phyloP scores from a whole-genome alignment of 2,888 invertebrate species.

The Cynaeus angustus region DNA sequence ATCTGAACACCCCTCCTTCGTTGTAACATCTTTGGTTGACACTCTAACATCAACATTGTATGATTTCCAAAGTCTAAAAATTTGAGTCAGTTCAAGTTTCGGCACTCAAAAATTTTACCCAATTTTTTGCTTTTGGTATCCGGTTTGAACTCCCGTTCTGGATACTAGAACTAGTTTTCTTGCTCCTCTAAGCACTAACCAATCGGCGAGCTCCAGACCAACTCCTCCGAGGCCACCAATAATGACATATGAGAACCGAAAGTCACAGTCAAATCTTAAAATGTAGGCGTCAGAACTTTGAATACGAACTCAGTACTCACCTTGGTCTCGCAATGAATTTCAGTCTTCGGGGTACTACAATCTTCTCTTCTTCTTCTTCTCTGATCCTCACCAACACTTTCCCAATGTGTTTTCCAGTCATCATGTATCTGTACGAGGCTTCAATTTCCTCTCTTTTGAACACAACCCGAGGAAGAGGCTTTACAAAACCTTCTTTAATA shows the following conservation, averaged over 20 bases:
- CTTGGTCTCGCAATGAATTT: slow-evolving; percentile 34
- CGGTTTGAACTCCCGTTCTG: slow-evolving; percentile 47
- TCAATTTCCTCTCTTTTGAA: slow-evolving; percentile 81
- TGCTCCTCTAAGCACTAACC: slow-evolving; percentile 89
- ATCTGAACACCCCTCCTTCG: slow-evolving; percentile 78
- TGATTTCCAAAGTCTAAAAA: slow-evolving; percentile 75
- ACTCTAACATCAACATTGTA: slow-evolving; percentile 81
- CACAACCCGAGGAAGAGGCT: slow-evolving; percentile 79
- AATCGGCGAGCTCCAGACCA: slow-evolving; percentile 90
- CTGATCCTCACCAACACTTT: slow-evolving; percentile 75
- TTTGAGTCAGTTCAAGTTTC: slow-evolving; percentile 9
- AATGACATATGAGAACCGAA: slow-evolving; percentile 74
- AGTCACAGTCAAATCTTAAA: slow-evolving; percentile 32
- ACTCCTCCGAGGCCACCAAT: slow-evolving; percentile 93
- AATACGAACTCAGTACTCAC: slow-evolving; percentile 15
- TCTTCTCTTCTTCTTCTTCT: slow-evolving; percentile 59
- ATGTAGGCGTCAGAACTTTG: background rate
- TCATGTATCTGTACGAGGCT: slow-evolving; percentile 79
- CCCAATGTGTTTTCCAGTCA: slow-evolving; percentile 85
- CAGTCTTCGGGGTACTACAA: slow-evolving; percentile 2
- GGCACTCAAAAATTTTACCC: slow-evolving; percentile 52
- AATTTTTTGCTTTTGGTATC: slow-evolving; percentile 54
- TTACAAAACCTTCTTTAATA: slow-evolving; percentile 76
- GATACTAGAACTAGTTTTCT: slow-evolving; percentile 86
- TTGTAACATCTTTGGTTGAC: slow-evolving; percentile 81